Base-by-base conservation (phyloP, 2,888 invertebrate genomes). In the Oxystoma pomonae region DNA sequence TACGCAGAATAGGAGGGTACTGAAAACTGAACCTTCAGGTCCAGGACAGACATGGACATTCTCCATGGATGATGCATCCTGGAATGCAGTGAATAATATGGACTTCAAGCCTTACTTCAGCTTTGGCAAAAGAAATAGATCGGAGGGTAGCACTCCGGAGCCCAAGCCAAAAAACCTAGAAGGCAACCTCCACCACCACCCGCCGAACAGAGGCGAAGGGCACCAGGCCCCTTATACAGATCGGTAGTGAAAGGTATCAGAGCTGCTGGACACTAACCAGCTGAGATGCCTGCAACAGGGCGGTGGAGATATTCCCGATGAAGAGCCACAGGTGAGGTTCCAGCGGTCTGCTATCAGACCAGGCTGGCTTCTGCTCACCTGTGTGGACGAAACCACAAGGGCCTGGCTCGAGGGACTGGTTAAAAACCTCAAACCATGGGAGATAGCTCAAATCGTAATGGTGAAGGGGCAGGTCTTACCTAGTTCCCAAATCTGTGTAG, bases 361-460 rank as follows among this genome's bases (percentile, higher is more conserved):
- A 21, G 60, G 60, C 20, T 60, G 55, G 35, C 55, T 60, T n/a
- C 71, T 21, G 17, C 20, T 60, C 53, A 53, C 55, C 53, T 53
- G 20, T 60, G 55, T 21, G 20, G 53, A 20, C n/a, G 21, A n/a
- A 7, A 21, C 12, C 1, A 55, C 53, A 20, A 22, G 12, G 16
- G 9, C 17, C 7, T 60, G 60, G 55, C 21, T 60, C 20, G 60
- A 60, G 55, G 20, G 21, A 12, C 35, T 35, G 35, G 35, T 35
- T 7, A 35, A 35, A 12, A 20, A 16, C n/a, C 17, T 60, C 20
- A 20, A 55, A 2, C 55, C 21, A 60, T 60, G 55, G 60, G 16
- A 60, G 7, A 18, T 17, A 1, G 53, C 60, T 2, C 21, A 1
- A 17, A 16, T 60, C 16, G 19, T 22, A 16, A 17, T 18, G 16